Evolutionary conservation across 2,797 vertebrate species (phyloP), one percentile per base, ranked within the genome.

Genomic region (Petrocephalus schoutedeni): DNA sequence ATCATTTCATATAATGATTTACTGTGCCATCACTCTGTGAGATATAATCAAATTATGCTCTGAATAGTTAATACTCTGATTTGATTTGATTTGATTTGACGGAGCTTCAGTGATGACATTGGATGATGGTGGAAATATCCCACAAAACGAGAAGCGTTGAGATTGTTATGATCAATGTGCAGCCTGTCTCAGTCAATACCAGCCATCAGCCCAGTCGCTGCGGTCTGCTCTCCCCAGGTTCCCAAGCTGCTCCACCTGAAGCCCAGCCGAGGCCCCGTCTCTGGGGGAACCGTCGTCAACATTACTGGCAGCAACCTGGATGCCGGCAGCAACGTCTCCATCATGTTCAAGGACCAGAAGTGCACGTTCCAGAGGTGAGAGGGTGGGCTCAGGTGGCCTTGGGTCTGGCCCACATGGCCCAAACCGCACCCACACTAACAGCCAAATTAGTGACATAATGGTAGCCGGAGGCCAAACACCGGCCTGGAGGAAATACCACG

Each of bases 281-380:
- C 98, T 0, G 98, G 98, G 45, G 98, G 98, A 86, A 99, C 98
- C 3, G 95, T 98, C 45, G 97, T 99, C 93, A 99, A 98, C 87
- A 99, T 99, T 92, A 97, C 96, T 0, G 98, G 98, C 88, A 98
- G 96, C 93, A 98, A 99, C 94, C 95, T 99, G 89, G 98, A 98
- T 0, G 97, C 98, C 0, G 98, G 98, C 88, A 99, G 98, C 94
- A 97, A 97, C 0, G 98, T 99, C 92, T 97, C 97, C 0, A 95
- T 99, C 91, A 97, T 96, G 92, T 98, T 99, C 32, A 98, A 97
- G 88, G 93, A 96, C 88, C 97, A 99, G 85, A 97, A 97, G 0
- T 99, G 98, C 92, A 96, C 97, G 89, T 98, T 97, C 94, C 96
- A 98, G 94, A 97, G 97, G 98, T 99, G 95, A 64, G 36, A 16